Conservation (phyloP, 2,888 invertebrate species). For the Trimorus sp. region DNA sequence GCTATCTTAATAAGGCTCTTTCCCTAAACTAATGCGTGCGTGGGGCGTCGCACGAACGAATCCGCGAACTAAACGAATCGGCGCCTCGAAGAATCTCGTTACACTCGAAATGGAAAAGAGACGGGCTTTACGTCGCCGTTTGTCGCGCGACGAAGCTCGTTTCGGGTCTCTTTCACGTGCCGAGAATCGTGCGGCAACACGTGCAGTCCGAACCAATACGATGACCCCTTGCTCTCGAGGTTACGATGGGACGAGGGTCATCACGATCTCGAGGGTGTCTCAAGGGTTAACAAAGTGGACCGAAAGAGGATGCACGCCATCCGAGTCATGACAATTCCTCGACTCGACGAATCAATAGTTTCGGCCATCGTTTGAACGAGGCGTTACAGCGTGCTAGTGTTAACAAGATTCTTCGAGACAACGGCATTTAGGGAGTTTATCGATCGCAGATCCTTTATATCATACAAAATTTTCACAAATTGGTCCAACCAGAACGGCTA, state of each 20-base stretch:
- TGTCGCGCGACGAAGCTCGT: slow-evolving; percentile 39
- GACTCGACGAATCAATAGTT: slow-evolving; percentile 35
- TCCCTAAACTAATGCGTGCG: slow-evolving; percentile 48
- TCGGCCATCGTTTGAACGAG: slow-evolving; percentile 10
- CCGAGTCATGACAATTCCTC: slow-evolving; percentile 45
- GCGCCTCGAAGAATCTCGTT: slow-evolving; percentile 24
- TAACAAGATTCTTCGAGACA: slow-evolving; percentile 23
- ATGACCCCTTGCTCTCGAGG: slow-evolving; percentile 64
- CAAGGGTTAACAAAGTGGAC: slow-evolving; percentile 64
- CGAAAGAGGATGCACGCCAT: slow-evolving; percentile 46
- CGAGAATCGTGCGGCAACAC: slow-evolving; percentile 66
- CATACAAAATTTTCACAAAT: too few relatives aligned
- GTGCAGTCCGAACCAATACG: slow-evolving; percentile 66
- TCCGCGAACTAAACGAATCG: slow-evolving; percentile 40
- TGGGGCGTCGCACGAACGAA: slow-evolving; percentile 3
- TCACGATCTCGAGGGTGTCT: slow-evolving; percentile 64
- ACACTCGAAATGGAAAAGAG: slow-evolving; percentile 27
- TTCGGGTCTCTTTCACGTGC: slow-evolving; percentile 64
- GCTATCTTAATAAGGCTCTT: slow-evolving; percentile 29
- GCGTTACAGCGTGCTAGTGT: slow-evolving; percentile 31
- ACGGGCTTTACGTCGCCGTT: slow-evolving; percentile 64
- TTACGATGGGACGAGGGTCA: slow-evolving; percentile 66
- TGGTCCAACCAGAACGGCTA: too few relatives aligned
- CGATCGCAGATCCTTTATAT: too few relatives aligned
- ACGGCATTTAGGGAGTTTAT: too few relatives aligned